Base-by-base conservation (phyloP, 1,140 invertebrate species). In the Laodelphax striatellus region DNA sequence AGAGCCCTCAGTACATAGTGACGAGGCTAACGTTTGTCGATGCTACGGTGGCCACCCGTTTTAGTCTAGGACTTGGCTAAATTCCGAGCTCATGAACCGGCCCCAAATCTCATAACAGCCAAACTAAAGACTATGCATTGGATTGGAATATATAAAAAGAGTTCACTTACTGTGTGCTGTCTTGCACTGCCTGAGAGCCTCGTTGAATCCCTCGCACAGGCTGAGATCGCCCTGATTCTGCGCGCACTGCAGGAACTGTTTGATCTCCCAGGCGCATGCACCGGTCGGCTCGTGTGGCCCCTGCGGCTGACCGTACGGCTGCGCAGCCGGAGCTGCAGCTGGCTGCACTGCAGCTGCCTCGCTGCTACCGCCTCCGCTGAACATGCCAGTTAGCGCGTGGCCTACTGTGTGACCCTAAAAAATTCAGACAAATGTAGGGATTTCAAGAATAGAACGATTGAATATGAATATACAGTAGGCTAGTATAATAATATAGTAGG, bases 141-240 rank as follows among this genome's bases (percentile, higher is more conserved):
- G n/a, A n/a, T n/a, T n/a, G n/a, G n/a, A n/a, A n/a, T n/a, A 28
- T 28, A 28, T 28, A 4, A 4, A 28, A 28, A 28, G 2, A 22
- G 4, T 22, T 14, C 14, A 75, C 73, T 73, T 62, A 79, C 78
- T 65, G 57, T 79, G 72, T 52, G 68, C 62, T 62, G 65, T 64
- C 78, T 90, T 90, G 86, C 93, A 96, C 71, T 94, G 90, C 66
- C 90, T 85, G 62, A 96, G 77, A 58, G 90, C 92, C 74, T 95
- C 90, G 72, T 94, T 95, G 73, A 96, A 96, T 50, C 92, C 92
- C 67, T 93, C 85, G 70, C 93, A 96, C 1, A 96, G 79, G 4
- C 82, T 80, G 8, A 96, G 71, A 72, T 95, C 92, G 31, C 80
- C 79, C 69, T 94, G 90, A 46, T 84, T 84, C 68, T 91, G 82